phyloP scores from a whole-genome alignment of 2,797 vertebrate genomes.

The Novumbra hubbsi region DNA sequence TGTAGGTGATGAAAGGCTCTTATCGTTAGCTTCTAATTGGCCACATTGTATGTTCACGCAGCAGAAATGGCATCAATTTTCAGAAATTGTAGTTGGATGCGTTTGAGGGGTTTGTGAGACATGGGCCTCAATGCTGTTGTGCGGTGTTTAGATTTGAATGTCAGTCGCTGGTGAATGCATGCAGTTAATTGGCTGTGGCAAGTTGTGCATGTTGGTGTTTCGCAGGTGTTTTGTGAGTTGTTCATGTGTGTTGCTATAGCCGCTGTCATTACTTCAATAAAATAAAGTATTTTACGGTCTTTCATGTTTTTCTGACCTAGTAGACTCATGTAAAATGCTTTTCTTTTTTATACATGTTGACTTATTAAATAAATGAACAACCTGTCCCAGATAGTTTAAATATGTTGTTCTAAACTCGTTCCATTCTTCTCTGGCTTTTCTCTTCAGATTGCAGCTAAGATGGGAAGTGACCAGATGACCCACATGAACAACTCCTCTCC shows the following conservation, averaged over 20 bases:
- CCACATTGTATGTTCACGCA: slow-evolving; percentile 62
- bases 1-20: slow-evolving; percentile 58
- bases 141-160: slow-evolving; percentile 43
- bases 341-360: too few species aligned
- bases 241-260: neutral
- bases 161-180: slow-evolving; percentile 31
- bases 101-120: slow-evolving; percentile 39
- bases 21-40: slow-evolving; percentile 49
- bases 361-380: too few species aligned
- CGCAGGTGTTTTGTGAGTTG: slow-evolving; percentile 14
- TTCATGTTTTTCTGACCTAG: neutral
- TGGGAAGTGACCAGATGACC: slow-evolving; percentile 89
- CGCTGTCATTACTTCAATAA: slow-evolving; percentile 3
- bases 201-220: slow-evolving; percentile 27
- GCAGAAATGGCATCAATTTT: slow-evolving; percentile 47
- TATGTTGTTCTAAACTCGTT: too few species aligned
- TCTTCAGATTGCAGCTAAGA: slow-evolving; percentile 94
- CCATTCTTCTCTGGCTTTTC: slow-evolving; percentile 21
- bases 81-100: slow-evolving; percentile 64
- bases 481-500: slow-evolving; percentile 94
- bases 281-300: neutral
- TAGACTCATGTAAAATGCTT: neutral
- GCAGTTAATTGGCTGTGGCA: slow-evolving; percentile 40
- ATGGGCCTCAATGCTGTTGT: slow-evolving; percentile 26
- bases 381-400: too few species aligned